Evolutionary conservation across 1,140 invertebrate genomes (phyloP).

Genomic region (Drosophila varians): DNA sequence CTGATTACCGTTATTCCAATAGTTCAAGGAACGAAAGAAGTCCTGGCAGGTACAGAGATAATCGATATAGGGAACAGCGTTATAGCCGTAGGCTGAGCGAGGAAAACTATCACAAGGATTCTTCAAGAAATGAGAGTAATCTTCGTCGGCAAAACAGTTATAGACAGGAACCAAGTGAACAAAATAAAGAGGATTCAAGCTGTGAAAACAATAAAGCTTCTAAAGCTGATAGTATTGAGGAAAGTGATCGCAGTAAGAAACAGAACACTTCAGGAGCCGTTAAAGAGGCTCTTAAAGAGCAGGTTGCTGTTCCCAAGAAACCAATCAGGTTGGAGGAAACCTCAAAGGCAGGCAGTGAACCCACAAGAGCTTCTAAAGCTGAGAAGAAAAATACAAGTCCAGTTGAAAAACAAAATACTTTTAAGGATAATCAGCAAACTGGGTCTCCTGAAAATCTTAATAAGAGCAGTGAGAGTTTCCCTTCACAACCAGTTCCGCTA

Average conservation of each 20-base stretch:
- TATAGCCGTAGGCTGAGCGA: not conserved
- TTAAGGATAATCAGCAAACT: not conserved
- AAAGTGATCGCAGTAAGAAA: not conserved
- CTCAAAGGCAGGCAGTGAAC: not conserved
- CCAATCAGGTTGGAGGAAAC: not conserved
- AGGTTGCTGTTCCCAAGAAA: not conserved
- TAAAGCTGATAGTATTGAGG: not conserved
- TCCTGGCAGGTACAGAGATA: slow-evolving; percentile 6
- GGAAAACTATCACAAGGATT: not conserved
- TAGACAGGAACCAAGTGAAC: not conserved
- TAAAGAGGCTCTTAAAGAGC: not conserved
- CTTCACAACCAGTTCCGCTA: slow-evolving; percentile 9
- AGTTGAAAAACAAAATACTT: not conserved
- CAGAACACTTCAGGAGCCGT: not conserved
- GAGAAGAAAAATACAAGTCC: not conserved
- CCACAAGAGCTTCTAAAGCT: not conserved
- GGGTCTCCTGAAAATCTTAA: not conserved
- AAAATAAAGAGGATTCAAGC: too few species aligned
- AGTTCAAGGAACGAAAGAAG: not conserved
- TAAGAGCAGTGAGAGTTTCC: not conserved
- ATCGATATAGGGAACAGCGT: slow-evolving; percentile 10
- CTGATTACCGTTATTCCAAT: slow-evolving; percentile 14
- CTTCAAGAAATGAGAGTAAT: not conserved
- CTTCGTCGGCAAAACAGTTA: not conserved
- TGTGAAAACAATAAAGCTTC: not conserved